These are phyloP conservation scores for Sus cebifrons DNA, from an alignment of 2,797 vertebrate genomes.

Conservation along the genomic window DNA sequence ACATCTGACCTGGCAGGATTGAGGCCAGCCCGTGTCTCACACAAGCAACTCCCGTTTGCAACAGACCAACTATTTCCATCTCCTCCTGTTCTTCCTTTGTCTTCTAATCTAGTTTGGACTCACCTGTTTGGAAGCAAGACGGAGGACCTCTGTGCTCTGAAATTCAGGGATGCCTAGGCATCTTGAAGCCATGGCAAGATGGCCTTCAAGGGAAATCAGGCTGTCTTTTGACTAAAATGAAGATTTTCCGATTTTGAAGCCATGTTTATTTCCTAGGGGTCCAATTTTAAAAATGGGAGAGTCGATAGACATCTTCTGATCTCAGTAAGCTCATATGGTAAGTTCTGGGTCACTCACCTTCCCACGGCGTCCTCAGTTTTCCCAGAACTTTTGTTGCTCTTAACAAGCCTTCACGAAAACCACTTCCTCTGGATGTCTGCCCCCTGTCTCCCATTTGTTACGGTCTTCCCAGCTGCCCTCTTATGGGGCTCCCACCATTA, in stretches of 20 bases:
- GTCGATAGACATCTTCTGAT: conserved; percentile 44
- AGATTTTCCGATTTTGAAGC: background rate
- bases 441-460: background rate
- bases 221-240: conserved; percentile 44
- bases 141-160: background rate
- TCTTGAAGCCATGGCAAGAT: background rate
- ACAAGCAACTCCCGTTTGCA: background rate
- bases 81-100: background rate
- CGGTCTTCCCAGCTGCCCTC: background rate
- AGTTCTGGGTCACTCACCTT: conserved; percentile 79
- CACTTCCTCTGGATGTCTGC: conserved; percentile 80
- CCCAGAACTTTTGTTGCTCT: conserved; percentile 79
- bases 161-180: background rate
- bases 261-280: background rate
- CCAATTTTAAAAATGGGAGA: background rate
- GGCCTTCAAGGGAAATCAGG: background rate
- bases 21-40: background rate
- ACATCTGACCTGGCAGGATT: fast-evolving
- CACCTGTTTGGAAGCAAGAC: background rate
- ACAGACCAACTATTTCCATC: background rate
- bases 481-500: background rate
- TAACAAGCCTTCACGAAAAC: conserved; percentile 74
- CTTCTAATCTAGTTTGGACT: background rate
- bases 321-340: background rate
- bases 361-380: conserved; percentile 72